Conservation (phyloP, 2,888 invertebrate species). For the Carpatolechia fugitivella region DNA sequence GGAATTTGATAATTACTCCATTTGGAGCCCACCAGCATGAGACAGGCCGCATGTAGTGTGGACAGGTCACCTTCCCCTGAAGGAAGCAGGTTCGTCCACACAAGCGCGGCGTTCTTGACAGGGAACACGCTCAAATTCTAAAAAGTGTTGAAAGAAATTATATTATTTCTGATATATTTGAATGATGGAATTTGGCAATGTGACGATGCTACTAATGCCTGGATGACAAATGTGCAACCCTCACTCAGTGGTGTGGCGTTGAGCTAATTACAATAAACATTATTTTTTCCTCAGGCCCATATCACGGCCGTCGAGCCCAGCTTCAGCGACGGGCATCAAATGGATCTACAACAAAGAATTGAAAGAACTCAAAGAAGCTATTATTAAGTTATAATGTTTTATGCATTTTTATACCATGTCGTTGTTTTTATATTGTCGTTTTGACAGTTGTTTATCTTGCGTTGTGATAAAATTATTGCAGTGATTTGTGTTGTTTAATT, state of each 20-base stretch:
- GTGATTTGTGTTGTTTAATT: not conserved
- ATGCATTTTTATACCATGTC: not conserved
- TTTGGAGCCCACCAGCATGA: conserved; percentile 96
- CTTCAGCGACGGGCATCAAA: conserved; percentile 70
- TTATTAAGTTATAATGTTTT: conserved; percentile 23
- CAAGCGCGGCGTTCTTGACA: conserved; percentile 93
- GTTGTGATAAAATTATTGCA: not conserved
- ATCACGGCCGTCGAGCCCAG: conserved; percentile 56
- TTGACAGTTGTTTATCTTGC: not conserved
- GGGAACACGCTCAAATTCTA: conserved; percentile 94
- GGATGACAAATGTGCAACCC: too few species aligned
- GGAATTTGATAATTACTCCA: conserved; percentile 86
- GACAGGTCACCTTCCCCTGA: conserved; percentile 95
- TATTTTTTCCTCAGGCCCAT: too few species aligned
- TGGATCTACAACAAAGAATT: conserved; percentile 64
- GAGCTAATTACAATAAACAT: too few species aligned
- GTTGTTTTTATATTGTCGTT: not conserved
- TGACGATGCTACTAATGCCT: too few species aligned
- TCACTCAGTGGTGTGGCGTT: too few species aligned
- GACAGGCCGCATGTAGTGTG: conserved; percentile 97
- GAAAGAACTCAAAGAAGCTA: conserved; percentile 49
- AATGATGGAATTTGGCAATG: too few species aligned
- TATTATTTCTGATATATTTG: too few species aligned
- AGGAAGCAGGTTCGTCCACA: conserved; percentile 96
- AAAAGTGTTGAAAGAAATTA: too few species aligned